These are phyloP conservation scores for Myocastor coypus DNA, from an alignment of 2,113 vertebrate species.

Conservation along the genomic window DNA sequence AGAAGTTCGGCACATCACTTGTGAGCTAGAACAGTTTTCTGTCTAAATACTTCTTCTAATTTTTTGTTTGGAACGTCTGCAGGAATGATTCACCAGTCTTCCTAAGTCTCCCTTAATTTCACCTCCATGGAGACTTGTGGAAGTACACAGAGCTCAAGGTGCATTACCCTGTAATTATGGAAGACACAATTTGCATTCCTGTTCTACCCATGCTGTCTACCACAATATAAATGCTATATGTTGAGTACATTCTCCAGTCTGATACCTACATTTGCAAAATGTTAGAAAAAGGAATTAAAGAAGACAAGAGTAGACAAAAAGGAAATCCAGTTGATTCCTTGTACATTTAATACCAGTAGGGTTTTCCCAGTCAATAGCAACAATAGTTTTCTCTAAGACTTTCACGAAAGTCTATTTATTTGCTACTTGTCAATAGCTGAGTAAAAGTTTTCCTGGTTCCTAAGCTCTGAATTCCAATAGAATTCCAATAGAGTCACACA, in stretches of 20 bases:
- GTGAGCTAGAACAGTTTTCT: neutral
- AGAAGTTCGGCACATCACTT: neutral
- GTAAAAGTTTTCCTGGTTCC: slow-evolving; percentile 79
- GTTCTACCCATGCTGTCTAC: neutral
- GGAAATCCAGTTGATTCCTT: neutral
- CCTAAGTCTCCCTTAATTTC: neutral
- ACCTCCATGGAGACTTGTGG: neutral
- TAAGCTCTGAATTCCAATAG: slow-evolving; percentile 80
- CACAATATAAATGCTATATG: neutral
- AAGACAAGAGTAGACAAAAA: neutral
- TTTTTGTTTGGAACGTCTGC: neutral
- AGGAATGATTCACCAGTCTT: neutral
- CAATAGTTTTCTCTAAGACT: slow-evolving; percentile 28
- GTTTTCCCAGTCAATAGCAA: neutral
- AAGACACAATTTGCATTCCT: neutral
- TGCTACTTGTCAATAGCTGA: slow-evolving; percentile 80
- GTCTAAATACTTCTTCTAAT: rapidly evolving
- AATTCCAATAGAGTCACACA: slow-evolving; percentile 86
- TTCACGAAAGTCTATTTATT: slow-evolving; percentile 76
- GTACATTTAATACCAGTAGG: neutral
- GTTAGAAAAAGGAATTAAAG: neutral
- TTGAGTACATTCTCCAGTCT: neutral
- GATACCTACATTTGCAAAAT: neutral
- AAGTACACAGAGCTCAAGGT: neutral
- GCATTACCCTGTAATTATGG: neutral